These are phyloP conservation scores for Trichoplusia ni DNA, from an alignment of 1,140 invertebrate genomes.

Conservation along the genomic window DNA sequence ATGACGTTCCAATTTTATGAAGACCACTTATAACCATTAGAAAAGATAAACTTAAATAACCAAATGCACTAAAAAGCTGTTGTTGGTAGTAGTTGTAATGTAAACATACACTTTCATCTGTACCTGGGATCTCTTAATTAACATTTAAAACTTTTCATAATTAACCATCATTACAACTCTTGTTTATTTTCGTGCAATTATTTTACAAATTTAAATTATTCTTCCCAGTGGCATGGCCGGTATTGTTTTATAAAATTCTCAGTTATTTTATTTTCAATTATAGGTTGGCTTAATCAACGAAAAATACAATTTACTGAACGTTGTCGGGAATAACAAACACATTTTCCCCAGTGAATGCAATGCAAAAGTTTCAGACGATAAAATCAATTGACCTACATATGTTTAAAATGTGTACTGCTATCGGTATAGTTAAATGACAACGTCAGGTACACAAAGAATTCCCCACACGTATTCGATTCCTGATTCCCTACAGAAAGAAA, in stretches of 20 bases:
- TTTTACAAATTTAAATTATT: too few species aligned
- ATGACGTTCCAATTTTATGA: too few species aligned
- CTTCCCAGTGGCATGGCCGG: too few species aligned
- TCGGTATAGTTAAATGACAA: slow-evolving; percentile 42
- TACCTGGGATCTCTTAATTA: too few species aligned
- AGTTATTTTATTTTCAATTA: background rate
- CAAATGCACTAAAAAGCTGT: too few species aligned
- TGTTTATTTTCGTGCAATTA: too few species aligned
- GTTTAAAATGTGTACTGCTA: slow-evolving; percentile 21
- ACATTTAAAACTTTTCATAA: too few species aligned
- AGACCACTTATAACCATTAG: too few species aligned
- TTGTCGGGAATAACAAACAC: slow-evolving; percentile 16
- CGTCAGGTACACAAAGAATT: slow-evolving; percentile 54
- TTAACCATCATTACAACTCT: too few species aligned
- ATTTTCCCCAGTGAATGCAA: slow-evolving; percentile 16
- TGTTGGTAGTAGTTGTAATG: too few species aligned
- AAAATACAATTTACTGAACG: slow-evolving; percentile 19
- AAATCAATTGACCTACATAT: slow-evolving; percentile 28
- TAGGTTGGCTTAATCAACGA: slow-evolving; percentile 17
- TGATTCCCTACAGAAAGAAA: slow-evolving; percentile 71
- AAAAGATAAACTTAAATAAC: too few species aligned
- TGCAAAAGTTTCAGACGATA: slow-evolving; percentile 23
- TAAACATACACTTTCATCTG: too few species aligned
- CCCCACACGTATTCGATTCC: slow-evolving; percentile 72
- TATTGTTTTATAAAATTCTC: slow-evolving; percentile 7